These are phyloP conservation scores for Drosophila leonis DNA, from an alignment of 2,888 invertebrate species.

Conservation along the genomic window DNA sequence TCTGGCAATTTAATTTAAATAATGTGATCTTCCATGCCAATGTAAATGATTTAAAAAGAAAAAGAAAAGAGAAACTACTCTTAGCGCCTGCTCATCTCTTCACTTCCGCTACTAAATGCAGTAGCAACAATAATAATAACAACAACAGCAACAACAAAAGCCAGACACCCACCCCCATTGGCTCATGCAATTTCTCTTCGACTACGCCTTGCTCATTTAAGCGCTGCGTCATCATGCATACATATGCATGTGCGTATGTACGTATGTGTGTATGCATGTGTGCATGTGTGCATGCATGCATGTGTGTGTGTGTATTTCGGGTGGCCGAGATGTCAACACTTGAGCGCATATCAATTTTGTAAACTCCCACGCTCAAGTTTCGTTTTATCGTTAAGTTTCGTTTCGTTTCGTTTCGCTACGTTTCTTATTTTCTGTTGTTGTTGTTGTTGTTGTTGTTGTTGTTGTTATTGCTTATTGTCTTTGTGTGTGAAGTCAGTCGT, in stretches of 20 bases:
- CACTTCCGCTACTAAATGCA: constrained; percentile 72
- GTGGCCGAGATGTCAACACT: constrained; percentile 65
- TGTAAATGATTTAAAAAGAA: constrained; percentile 70
- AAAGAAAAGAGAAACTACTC: constrained; percentile 70
- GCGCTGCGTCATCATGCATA: constrained; percentile 7
- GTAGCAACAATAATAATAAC: constrained; percentile 14
- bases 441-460: constrained; percentile 27
- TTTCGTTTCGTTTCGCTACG: constrained; percentile 38
- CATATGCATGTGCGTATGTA: too few species aligned
- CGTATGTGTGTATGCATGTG: background rate
- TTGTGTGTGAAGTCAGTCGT: constrained; percentile 48
- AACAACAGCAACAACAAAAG: constrained; percentile 39
- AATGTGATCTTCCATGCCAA: constrained; percentile 81
- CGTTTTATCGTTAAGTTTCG: constrained; percentile 45
- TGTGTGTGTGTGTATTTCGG: constrained; percentile 16
- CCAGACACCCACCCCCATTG: constrained; percentile 13
- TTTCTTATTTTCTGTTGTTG: constrained; percentile 27
- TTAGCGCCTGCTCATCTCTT: constrained; percentile 43
- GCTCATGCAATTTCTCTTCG: constrained; percentile 48
- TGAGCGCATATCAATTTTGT: constrained; percentile 76
- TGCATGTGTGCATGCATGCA: background rate
- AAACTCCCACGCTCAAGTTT: constrained; percentile 80
- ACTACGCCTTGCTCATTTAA: constrained; percentile 23
- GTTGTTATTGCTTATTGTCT: constrained; percentile 51
- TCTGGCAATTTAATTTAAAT: constrained; percentile 82